These are phyloP conservation scores for Rotaria magnacalcarata DNA, from an alignment of 2,888 invertebrate species.

Conservation along the genomic window DNA sequence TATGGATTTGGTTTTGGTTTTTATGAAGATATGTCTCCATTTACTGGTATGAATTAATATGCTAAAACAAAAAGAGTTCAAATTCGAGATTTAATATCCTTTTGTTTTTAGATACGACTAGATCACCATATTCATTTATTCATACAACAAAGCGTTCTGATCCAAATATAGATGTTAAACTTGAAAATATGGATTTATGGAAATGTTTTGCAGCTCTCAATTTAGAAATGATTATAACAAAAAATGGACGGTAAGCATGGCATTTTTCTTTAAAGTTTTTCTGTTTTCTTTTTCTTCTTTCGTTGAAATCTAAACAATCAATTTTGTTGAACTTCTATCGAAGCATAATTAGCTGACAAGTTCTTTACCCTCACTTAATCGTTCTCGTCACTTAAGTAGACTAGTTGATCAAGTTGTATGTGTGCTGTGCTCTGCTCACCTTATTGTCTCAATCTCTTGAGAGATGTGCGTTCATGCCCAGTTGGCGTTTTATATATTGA, in stretches of 20 bases:
- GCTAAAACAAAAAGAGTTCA: no score
- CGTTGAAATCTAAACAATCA: no score
- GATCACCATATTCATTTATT: slow-evolving; percentile 1
- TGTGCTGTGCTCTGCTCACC: not conserved
- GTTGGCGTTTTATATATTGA: slow-evolving; percentile 22
- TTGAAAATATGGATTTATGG: slow-evolving; percentile 54
- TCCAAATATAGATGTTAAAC: slow-evolving; percentile 47
- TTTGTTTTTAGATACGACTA: not conserved
- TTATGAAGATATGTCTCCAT: not conserved
- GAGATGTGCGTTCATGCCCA: slow-evolving; percentile 23
- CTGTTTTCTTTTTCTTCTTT: no score
- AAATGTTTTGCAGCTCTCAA: slow-evolving; percentile 51
- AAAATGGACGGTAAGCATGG: slow-evolving; percentile 54
- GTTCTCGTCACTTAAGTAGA: slow-evolving; percentile 12
- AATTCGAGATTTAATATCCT: no score
- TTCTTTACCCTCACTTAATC: not conserved
- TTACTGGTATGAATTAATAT: not conserved
- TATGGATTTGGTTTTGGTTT: slow-evolving; percentile 36
- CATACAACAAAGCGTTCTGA: slow-evolving; percentile 43
- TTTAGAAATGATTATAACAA: slow-evolving; percentile 57
- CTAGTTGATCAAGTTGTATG: slow-evolving; percentile 31
- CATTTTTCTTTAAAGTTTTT: no score
- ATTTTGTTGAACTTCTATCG: slow-evolving; percentile 6
- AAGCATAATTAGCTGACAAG: not conserved
- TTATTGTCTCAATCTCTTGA: slow-evolving; percentile 23